Base-by-base conservation (phyloP, 35 echinoderm and acorn worm species). In the Antedon bifida region DNA sequence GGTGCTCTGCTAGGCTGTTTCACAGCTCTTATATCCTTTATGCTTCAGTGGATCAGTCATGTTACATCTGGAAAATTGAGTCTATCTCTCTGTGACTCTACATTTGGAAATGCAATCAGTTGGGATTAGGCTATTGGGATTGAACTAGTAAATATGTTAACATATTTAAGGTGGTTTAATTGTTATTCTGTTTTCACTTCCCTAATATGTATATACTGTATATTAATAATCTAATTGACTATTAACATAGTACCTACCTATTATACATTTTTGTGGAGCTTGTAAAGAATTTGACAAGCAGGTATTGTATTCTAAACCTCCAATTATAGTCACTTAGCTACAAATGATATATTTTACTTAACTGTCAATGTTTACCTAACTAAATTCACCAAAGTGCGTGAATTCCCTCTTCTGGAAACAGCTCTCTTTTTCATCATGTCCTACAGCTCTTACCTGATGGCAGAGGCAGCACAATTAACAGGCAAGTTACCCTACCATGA, bases 11-110 rank as follows among this genome's bases (percentile, higher is more conserved):
- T 97, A 81, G 94, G 94, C 33, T 90, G 88, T 79, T 79, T 91
- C 8, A 97, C 90, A 39, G 87, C 94, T 39, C 46, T 97, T 78
- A 92, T 97, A 97, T 97, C 94, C 94, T 97, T 92, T 91, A 35
- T 64, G 38, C 38, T 42, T 42, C 4, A 4, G n/a, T 42, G 4
- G 4, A 13, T 42, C 4, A 4, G 38, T 13, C 38, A 7, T 42
- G 38, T 42, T 42, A 42, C 38, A 42, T 13, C 4, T 42, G 38
- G 38, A 42, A 13, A 7, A 13, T 13, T 7, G 4, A 42, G 38
- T 42, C 38, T 13, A 42, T 42, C 38, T n/a, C n/a, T n/a, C n/a
- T n/a, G n/a, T n/a, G n/a, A n/a, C n/a, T n/a, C n/a, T n/a, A n/a
- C n/a, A n/a, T n/a, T n/a, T n/a, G 46, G 46, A 56, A 56, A 56